phyloP scores from a whole-genome alignment of 2,797 vertebrate species.

The Hybognathus amarus region DNA sequence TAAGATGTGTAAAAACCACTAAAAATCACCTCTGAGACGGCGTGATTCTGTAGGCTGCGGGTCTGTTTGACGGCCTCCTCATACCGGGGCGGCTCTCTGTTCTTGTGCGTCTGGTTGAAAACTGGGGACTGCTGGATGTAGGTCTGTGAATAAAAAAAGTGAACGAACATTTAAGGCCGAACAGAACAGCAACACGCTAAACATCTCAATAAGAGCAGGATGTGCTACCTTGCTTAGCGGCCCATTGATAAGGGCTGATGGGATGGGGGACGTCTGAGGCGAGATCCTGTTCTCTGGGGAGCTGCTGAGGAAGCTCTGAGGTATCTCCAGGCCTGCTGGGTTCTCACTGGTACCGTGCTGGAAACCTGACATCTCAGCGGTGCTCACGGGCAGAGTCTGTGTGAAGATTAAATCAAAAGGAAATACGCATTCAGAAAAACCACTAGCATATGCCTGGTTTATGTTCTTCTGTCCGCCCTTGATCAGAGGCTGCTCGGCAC shows the following conservation, averaged over 20 bases:
- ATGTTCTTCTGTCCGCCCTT: not conserved
- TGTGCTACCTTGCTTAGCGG: conserved; percentile 84
- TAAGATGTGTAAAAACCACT: not conserved
- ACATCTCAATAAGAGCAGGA: not conserved
- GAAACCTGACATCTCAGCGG: conserved; percentile 71
- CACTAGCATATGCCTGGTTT: not conserved
- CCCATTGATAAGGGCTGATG: conserved; percentile 82
- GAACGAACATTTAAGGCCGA: not conserved
- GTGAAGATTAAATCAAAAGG: conserved; percentile 35
- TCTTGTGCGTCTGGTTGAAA: conserved; percentile 80
- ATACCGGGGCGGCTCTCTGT: conserved; percentile 91
- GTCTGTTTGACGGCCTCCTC: conserved; percentile 97
- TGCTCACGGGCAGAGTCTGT: conserved; percentile 85
- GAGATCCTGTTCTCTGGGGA: conserved; percentile 76
- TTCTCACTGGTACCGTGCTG: conserved; percentile 67
- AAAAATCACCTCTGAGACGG: conserved; percentile 73
- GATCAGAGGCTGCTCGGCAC: not conserved
- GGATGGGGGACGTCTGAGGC: conserved; percentile 74
- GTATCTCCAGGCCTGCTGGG: conserved; percentile 75
- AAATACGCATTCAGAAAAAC: not conserved
- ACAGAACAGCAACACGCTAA: not conserved
- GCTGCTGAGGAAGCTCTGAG: conserved; percentile 84
- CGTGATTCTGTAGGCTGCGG: conserved; percentile 79
- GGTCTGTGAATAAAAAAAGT: conserved; percentile 38
- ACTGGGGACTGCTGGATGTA: conserved; percentile 79